phyloP scores from a whole-genome alignment of 2,888 invertebrate genomes.

The Archips crataeganus region DNA sequence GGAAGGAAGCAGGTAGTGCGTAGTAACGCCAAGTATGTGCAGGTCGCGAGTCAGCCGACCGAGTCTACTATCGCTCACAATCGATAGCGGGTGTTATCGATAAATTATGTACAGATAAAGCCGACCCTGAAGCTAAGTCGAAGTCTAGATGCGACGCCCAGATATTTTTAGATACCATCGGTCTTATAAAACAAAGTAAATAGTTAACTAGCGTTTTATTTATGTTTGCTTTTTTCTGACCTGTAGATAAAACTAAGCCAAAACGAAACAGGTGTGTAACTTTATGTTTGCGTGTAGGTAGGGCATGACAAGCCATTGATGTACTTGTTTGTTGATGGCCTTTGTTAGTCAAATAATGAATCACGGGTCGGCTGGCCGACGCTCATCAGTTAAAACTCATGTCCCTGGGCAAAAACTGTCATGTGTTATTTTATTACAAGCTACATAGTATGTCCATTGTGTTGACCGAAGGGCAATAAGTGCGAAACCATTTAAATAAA shows the following conservation, averaged over 20 bases:
- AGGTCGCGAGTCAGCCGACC: not conserved
- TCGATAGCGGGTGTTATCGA: constrained; percentile 46
- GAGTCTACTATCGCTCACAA: constrained; percentile 18
- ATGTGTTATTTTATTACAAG: not conserved
- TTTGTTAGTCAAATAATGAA: constrained; percentile 38
- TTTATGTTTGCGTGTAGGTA: constrained; percentile 36
- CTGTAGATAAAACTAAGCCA: constrained; percentile 15
- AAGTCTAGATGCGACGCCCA: constrained; percentile 12
- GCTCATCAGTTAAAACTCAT: constrained; percentile 14
- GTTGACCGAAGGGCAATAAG: constrained; percentile 5
- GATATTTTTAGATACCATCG: not conserved
- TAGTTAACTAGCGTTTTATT: not conserved
- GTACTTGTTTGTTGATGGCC: constrained; percentile 32
- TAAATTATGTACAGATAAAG: constrained; percentile 49
- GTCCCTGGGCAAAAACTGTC: constrained; percentile 5
- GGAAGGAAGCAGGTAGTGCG: not conserved
- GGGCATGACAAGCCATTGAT: constrained; percentile 36
- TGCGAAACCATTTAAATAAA: constrained; percentile 8
- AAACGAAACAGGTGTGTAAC: constrained; percentile 19
- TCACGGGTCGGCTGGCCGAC: constrained; percentile 17
- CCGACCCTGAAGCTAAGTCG: constrained; percentile 44
- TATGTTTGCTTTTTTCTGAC: not conserved
- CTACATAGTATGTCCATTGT: constrained; percentile 1
- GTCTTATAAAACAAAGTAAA: constrained; percentile 3
- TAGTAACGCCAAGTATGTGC: not conserved